Base-by-base conservation (phyloP, 2,888 invertebrate genomes). In the Tenthredo livida region DNA sequence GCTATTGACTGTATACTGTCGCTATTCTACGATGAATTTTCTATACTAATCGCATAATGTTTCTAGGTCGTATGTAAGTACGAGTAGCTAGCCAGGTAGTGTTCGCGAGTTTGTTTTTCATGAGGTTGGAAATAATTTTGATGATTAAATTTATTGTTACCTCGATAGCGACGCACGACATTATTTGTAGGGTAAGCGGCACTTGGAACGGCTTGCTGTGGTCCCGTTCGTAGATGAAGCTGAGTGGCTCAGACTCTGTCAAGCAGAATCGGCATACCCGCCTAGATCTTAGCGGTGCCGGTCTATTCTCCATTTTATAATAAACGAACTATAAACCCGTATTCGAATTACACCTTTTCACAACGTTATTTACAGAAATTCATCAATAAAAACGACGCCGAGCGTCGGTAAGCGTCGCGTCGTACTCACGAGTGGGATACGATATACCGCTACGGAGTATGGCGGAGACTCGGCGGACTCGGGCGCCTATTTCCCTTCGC, bases 121-220 rank as follows among this genome's bases (percentile, higher is more conserved):
- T n/a, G n/a, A n/a, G n/a, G n/a, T n/a, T n/a, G n/a, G n/a, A n/a
- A n/a, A n/a, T n/a, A n/a, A n/a, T n/a, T n/a, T n/a, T n/a, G n/a
- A n/a, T n/a, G n/a, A n/a, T n/a, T n/a, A 0, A 21, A 47, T 17
- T 82, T 87, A 84, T 86, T 87, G 91, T 94, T 95, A 97, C 97
- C 96, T 97, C 97, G 89, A 97, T 95, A 85, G 96, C 95, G 87
- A 96, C 95, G 91, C 96, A 96, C 84, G 97, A 96, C 95, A 97
- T 96, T 90, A 97, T 96, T 94, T 97, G 97, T 89, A 97, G 93
- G 84, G 96, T 94, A 89, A 97, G 94, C 88, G 96, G 95, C 88
- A 96, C 95, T 86, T 95, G 94, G 90, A 95, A 95, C 92, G 95
- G 96, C 89, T 94, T 93, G 88, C 93, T 94, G 84, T 93, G 91